Evolutionary conservation across 1,140 invertebrate genomes (phyloP).

Genomic region (Manduca sexta): DNA sequence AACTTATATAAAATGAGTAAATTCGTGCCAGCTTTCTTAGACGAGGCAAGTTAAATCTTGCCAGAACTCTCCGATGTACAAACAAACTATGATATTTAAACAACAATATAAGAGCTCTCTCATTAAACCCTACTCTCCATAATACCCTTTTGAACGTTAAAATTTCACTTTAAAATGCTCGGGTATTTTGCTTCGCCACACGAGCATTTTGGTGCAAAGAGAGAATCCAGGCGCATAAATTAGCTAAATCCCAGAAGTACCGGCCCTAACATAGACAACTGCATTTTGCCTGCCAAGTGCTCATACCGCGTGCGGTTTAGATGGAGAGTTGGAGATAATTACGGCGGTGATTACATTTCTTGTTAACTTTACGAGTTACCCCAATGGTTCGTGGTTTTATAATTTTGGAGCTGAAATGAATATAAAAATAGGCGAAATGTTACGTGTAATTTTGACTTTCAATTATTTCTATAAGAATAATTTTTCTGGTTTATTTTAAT

Average conservation of each 20-base stretch:
- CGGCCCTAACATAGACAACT: conserved; percentile 4
- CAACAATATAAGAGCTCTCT: no score
- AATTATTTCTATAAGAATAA: no score
- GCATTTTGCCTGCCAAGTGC: conserved; percentile 14
- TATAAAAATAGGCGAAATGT: no score
- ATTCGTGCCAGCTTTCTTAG: no score
- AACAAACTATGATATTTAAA: no score
- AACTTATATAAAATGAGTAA: no score
- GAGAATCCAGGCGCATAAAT: conserved; percentile 9
- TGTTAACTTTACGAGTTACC: not conserved
- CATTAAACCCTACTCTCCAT: not conserved
- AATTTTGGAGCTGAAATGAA: no score
- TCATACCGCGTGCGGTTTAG: not conserved
- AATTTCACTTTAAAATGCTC: not conserved
- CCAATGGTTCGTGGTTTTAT: no score
- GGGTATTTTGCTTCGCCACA: not conserved
- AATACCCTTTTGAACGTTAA: not conserved
- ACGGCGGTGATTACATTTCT: conserved; percentile 9
- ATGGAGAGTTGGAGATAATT: conserved; percentile 7
- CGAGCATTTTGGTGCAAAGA: not conserved
- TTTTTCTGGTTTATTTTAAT: no score
- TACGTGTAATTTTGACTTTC: no score
- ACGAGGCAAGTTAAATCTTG: no score
- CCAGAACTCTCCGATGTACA: no score
- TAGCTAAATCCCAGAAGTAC: conserved; percentile 9